These are phyloP conservation scores for Spisula subtruncata DNA, from an alignment of 2,888 invertebrate genomes.

Conservation along the genomic window DNA sequence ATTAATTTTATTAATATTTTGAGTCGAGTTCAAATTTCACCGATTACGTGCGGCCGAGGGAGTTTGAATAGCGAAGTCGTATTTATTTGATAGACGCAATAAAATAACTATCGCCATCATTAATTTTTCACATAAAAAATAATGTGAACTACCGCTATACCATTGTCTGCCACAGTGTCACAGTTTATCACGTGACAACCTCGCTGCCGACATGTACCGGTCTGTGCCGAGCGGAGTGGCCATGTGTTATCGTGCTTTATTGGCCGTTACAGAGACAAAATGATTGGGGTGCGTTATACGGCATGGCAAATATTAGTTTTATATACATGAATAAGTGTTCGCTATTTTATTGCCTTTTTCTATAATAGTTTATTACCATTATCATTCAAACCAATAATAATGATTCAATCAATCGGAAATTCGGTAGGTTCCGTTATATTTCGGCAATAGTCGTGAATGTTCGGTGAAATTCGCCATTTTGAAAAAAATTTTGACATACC, in stretches of 20 bases:
- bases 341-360: background rate
- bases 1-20: no score
- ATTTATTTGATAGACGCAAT: slow-evolving; percentile 12
- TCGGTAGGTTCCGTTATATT: background rate
- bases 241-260: background rate
- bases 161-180: background rate
- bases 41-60: background rate
- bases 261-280: background rate
- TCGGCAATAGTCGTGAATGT: background rate
- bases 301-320: background rate
- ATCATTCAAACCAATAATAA: background rate
- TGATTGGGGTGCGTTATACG: background rate
- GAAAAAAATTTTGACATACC: background rate
- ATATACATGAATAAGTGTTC: background rate
- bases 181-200: background rate
- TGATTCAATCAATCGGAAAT: background rate
- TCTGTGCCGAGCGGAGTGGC: background rate
- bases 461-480: background rate
- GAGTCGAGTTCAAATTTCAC: background rate
- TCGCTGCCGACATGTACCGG: background rate
- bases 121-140: background rate
- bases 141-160: background rate
- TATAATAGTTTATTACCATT: background rate
- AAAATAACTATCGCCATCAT: slow-evolving; percentile 7
- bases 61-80: background rate